A percentile compares a stretch with the other conserved stretches of the same genome.
phyloP scores from a whole-genome alignment of 2,113 vertebrate genomes.

The Labeo rohita region DNA sequence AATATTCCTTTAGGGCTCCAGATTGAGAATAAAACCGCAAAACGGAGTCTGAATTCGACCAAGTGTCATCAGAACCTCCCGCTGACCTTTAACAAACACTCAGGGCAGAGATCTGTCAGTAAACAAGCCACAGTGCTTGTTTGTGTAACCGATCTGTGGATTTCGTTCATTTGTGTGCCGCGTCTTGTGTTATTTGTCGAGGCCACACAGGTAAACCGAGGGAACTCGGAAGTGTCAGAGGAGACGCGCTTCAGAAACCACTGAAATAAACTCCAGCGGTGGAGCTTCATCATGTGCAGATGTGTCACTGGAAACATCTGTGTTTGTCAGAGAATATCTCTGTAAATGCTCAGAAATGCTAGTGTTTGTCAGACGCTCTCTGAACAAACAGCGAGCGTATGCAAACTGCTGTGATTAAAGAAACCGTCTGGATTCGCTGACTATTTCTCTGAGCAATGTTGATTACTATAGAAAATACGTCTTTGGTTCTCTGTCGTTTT shows the following conservation, averaged over 20 bases:
- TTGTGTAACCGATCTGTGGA: neutral
- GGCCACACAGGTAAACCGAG: neutral
- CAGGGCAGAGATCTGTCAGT: neutral
- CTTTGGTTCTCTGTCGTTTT: neutral
- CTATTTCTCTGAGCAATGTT: neutral
- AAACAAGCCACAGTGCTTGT: neutral
- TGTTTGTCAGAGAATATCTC: slow-evolving; percentile 11
- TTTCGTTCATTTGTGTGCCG: neutral
- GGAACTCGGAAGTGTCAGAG: neutral
- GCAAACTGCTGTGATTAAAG: slow-evolving; percentile 27
- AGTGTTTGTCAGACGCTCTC: neutral
- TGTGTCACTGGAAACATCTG: slow-evolving; percentile 1
- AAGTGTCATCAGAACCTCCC: neutral
- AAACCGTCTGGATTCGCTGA: neutral
- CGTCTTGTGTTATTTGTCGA: neutral
- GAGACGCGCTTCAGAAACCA: neutral
- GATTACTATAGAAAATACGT: neutral
- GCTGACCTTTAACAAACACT: neutral
- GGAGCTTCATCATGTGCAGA: neutral
- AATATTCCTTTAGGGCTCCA: neutral
- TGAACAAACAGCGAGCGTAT: slow-evolving; percentile 43
- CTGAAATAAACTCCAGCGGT: neutral
- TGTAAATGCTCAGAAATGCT: neutral
- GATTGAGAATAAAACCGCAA: neutral
- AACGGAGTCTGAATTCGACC: neutral